phyloP scores from a whole-genome alignment of 2,113 vertebrate species.

The Pygoscelis antarcticus region DNA sequence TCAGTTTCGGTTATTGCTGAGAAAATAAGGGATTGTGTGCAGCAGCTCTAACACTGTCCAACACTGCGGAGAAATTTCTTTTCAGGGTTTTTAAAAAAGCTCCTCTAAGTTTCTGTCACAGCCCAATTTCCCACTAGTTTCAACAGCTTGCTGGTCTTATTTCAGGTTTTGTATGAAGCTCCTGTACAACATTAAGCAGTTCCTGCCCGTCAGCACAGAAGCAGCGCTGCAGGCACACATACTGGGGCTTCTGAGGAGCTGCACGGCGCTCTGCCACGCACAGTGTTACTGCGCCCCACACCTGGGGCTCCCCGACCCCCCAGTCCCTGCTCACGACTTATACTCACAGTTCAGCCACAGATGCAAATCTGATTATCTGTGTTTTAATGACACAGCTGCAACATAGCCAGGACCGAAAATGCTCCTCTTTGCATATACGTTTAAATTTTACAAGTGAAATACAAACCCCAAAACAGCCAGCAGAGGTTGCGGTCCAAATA shows the following conservation, averaged over 20 bases:
- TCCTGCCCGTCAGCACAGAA: too few relatives aligned
- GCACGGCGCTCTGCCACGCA: not conserved
- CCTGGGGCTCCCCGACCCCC: not conserved
- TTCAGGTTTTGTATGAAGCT: rapidly evolving
- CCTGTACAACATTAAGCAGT: rapidly evolving
- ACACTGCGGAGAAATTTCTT: rapidly evolving
- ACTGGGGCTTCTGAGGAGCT: rapidly evolving
- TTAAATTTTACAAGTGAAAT: not conserved
- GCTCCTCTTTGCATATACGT: not conserved
- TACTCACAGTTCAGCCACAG: rapidly evolving
- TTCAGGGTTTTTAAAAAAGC: not conserved
- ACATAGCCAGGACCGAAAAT: not conserved
- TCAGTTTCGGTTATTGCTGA: rapidly evolving
- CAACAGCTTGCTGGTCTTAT: not conserved
- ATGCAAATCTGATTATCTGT: not conserved
- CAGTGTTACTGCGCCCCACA: not conserved
- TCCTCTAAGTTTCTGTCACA: not conserved
- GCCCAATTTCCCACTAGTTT: not conserved
- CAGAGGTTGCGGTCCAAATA: not conserved
- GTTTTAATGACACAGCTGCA: not conserved
- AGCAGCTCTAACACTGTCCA: not conserved
- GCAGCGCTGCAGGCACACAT: rapidly evolving
- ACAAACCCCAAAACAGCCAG: not conserved
- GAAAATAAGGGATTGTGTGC: not conserved
- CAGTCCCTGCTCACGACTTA: rapidly evolving